Evolutionary conservation across 2,888 invertebrate species (phyloP), one percentile per base, ranked within the genome.

Genomic region (Drosophila siamana): DNA sequence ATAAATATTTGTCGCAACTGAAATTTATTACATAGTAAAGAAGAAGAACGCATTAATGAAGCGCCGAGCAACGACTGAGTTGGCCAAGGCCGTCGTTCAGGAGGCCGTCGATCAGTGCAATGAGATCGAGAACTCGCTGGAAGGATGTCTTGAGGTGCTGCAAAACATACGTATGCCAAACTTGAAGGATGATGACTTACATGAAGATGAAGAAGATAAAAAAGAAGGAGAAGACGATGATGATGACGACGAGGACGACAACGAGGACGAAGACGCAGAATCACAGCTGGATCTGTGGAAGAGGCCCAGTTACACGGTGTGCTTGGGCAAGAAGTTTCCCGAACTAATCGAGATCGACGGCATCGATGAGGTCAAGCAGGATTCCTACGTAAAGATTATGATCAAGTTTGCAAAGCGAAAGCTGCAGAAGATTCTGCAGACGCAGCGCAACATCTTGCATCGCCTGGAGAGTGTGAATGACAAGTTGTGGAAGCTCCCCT

Each of bases 361-460:
- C 13, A 15, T 3, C 40, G 8, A 28, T 33, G 33, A 33, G 5
- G 4, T 33, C n/a, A 33, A 33, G 33, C 5, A 19, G 0, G 6
- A 13, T 3, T 24, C 9, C n/a, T 26, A 44, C 6, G 7, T 41
- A 11, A 11, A 22, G 1, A n/a, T 6, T 0, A 15, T 56, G 4
- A 43, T 70, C 0, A 19, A 48, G 4, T 30, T 19, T 0, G 38
- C 61, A 4, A 9, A 47, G 2, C 3, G 13, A 4, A 67, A 67
- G 15, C 6, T 78, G 0, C n/a, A 74, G 9, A 41, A 11, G 2
- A 47, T 80, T 7, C n/a, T 80, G 5, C 36, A 52, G 0, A 47
- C 62, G 1, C 85, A 80, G 26, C 33, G 11, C 2, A n/a, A 36
- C 36, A 65, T 72, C 0, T 9, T 69, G 2, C n/a, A 44, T 6